These are phyloP conservation scores for Argyresthia goedartella DNA, from an alignment of 2,888 invertebrate species.

Conservation along the genomic window DNA sequence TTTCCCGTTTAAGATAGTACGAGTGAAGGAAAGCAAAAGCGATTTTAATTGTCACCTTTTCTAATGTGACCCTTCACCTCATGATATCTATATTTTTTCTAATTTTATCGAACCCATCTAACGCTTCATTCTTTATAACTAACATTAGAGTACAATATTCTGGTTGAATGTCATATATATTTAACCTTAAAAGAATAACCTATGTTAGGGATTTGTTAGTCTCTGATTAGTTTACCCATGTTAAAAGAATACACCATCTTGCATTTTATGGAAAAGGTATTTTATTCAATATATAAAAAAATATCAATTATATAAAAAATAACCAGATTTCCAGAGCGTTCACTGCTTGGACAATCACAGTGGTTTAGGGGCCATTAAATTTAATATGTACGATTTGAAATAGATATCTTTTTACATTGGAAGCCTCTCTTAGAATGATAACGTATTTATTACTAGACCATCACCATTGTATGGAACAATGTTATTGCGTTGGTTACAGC, in stretches of 20 bases:
- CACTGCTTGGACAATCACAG: not conserved
- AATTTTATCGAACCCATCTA: too few relatives aligned
- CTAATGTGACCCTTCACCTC: too few relatives aligned
- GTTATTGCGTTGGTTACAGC: too few relatives aligned
- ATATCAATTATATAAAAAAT: conserved; percentile 39
- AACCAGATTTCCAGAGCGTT: conserved; percentile 11
- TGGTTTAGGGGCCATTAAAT: conserved; percentile 15
- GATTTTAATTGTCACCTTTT: too few relatives aligned
- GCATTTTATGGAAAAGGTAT: conserved; percentile 67
- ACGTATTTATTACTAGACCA: too few relatives aligned
- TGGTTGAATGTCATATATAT: too few relatives aligned
- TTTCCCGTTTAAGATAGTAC: too few relatives aligned
- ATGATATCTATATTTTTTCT: too few relatives aligned
- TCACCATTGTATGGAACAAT: not conserved
- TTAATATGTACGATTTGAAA: conserved; percentile 11
- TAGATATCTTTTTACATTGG: conserved; percentile 23
- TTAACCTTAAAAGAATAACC: too few relatives aligned
- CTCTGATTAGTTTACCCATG: conserved; percentile 66
- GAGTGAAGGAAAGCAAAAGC: too few relatives aligned
- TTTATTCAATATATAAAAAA: conserved; percentile 63
- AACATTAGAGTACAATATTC: too few relatives aligned
- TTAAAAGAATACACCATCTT: conserved; percentile 69
- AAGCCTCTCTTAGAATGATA: conserved; percentile 10
- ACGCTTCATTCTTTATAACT: too few relatives aligned
- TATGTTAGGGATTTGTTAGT: conserved; percentile 48